Percentiles rank a stretch among this genome's conserved stretches.
Evolutionary conservation across 2,113 vertebrate species (phyloP).

Genomic region (Synodontis membranacea): DNA sequence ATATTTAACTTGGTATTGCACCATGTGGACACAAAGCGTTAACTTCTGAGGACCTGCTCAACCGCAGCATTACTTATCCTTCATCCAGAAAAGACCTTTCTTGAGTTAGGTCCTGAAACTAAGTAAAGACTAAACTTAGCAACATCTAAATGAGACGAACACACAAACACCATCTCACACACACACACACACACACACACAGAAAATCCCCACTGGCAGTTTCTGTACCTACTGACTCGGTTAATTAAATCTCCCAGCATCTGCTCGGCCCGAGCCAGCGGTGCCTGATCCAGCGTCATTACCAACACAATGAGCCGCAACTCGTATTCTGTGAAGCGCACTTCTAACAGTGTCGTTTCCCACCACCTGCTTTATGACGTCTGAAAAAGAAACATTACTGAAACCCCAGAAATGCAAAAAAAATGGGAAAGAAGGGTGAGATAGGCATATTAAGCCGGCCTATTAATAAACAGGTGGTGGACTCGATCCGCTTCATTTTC

Average conservation of each 20-base stretch:
- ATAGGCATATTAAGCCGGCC: not conserved
- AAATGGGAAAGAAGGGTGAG: not conserved
- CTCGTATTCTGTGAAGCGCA: not conserved
- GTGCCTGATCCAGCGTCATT: constrained; percentile 6
- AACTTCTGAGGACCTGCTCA: not conserved
- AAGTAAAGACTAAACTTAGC: constrained; percentile 4
- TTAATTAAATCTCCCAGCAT: constrained; percentile 72
- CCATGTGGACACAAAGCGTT: not conserved
- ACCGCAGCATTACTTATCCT: not conserved
- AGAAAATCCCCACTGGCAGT: constrained; percentile 54
- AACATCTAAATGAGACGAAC: not conserved
- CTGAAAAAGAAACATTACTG: not conserved
- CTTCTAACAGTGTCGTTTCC: not conserved
- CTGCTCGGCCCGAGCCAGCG: constrained; percentile 56
- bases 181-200: constrained; percentile 21
- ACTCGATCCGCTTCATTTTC: not conserved
- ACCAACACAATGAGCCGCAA: constrained; percentile 29
- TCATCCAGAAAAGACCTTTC: not conserved
- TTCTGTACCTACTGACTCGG: constrained; percentile 66
- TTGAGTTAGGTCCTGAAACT: not conserved
- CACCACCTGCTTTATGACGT: not conserved
- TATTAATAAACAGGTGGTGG: not conserved
- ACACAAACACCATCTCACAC: not conserved
- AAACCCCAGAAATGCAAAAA: not conserved
- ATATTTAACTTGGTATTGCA: not conserved